Percentiles rank a stretch among this genome's conserved stretches.
phyloP scores from a whole-genome alignment of 2,888 invertebrate genomes.

The Cantharis rufa region DNA sequence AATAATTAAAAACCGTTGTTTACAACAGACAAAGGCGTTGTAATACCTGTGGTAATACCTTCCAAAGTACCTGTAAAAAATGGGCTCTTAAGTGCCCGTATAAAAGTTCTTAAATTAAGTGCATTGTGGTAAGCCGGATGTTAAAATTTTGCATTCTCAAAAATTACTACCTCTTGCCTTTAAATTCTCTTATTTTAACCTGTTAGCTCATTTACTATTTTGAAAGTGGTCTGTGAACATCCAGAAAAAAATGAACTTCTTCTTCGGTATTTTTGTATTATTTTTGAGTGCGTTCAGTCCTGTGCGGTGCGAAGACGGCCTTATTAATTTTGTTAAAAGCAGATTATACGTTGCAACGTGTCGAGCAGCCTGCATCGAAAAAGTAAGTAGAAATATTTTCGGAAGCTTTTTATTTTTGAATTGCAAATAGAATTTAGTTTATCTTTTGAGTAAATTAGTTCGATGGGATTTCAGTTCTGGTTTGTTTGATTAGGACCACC shows the following conservation, averaged over 20 bases:
- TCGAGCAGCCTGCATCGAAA: background rate
- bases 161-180: background rate
- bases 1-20: background rate
- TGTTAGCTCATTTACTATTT: background rate
- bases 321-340: background rate
- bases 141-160: background rate
- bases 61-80: background rate
- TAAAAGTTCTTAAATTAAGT: background rate
- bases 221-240: background rate
- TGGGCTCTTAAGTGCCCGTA: background rate
- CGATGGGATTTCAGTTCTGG: slow-evolving; percentile 6
- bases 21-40: background rate
- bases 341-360: background rate
- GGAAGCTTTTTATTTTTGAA: background rate
- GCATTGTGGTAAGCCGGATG: background rate
- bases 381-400: background rate
- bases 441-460: background rate
- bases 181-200: background rate
- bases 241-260: background rate
- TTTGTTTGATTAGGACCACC: slow-evolving; percentile 34
- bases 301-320: background rate
- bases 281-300: background rate
- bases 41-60: background rate
- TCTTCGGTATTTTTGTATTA: background rate
- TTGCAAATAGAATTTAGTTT: background rate